A percentile compares a stretch with the other conserved stretches of the same genome.
These are phyloP conservation scores for Dolichoris vasculosae DNA, from an alignment of 1,140 invertebrate species.

Conservation along the genomic window DNA sequence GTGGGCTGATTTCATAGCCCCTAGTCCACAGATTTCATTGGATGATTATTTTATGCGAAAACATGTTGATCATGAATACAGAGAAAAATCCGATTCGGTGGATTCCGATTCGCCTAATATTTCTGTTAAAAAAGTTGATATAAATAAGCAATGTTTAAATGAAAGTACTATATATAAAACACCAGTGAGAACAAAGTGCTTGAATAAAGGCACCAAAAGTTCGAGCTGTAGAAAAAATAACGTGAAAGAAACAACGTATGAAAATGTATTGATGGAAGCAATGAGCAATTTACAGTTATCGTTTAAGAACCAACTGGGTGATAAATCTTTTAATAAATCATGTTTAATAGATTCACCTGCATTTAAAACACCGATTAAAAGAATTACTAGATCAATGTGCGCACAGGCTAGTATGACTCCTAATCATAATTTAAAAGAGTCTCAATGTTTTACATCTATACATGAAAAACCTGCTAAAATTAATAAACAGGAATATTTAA, in stretches of 20 bases:
- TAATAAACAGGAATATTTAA: not conserved
- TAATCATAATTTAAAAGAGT: constrained; percentile 33
- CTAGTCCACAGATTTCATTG: constrained; percentile 55
- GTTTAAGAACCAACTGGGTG: constrained; percentile 43
- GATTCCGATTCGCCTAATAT: constrained; percentile 24
- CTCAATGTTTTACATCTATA: not conserved
- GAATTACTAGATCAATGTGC: constrained; percentile 54
- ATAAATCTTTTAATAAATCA: constrained; percentile 52
- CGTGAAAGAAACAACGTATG: constrained; percentile 57
- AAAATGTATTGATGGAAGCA: constrained; percentile 59
- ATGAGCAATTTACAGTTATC: constrained; percentile 59
- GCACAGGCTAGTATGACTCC: constrained; percentile 41
- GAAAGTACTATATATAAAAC: constrained; percentile 42
- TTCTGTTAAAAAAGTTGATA: not conserved
- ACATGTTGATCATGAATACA: constrained; percentile 48
- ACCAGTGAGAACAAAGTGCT: constrained; percentile 53
- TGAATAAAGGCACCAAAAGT: constrained; percentile 55
- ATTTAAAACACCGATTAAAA: constrained; percentile 55
- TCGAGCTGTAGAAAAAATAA: constrained; percentile 53
- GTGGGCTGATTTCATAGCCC: constrained; percentile 64
- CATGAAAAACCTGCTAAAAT: not conserved
- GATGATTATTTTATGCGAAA: constrained; percentile 62
- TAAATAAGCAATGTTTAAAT: constrained; percentile 1
- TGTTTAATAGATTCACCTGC: constrained; percentile 50
- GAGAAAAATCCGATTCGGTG: constrained; percentile 31